phyloP scores from a whole-genome alignment of 2,113 vertebrate genomes.

The Heptranchias perlo region DNA sequence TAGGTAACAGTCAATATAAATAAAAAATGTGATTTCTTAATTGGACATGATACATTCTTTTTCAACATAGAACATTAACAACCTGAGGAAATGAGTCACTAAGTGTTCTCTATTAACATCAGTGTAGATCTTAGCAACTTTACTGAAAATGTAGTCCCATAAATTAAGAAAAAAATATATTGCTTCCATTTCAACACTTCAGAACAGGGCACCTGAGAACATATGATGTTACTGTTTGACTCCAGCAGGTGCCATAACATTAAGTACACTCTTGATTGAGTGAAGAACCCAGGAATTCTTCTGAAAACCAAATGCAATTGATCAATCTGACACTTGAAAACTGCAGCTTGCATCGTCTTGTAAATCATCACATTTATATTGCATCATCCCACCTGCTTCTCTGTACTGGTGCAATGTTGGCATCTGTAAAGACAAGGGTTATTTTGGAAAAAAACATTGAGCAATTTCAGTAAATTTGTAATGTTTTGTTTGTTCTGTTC shows the following conservation, averaged over 20 bases:
- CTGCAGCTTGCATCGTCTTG: neutral
- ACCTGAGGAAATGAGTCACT: conserved; percentile 11
- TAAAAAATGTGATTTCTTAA: conserved; percentile 20
- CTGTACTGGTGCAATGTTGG: neutral
- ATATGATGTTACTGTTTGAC: neutral
- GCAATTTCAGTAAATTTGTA: neutral
- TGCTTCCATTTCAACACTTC: neutral
- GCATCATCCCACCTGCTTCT: neutral
- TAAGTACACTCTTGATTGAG: neutral
- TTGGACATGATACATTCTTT: neutral
- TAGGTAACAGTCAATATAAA: conserved; percentile 5
- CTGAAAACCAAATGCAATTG: neutral
- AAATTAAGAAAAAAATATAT: neutral
- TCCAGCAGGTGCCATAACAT: neutral
- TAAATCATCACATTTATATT: too few relatives aligned
- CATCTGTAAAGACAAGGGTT: neutral
- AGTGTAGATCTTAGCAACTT: neutral
- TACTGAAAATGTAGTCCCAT: neutral
- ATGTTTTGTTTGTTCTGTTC: neutral
- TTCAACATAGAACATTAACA: conserved; percentile 11
- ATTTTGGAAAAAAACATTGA: neutral
- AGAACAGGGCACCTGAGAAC: neutral
- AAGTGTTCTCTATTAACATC: conserved; percentile 4
- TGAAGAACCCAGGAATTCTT: neutral
- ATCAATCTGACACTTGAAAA: neutral